Base-by-base conservation (phyloP, 2,113 vertebrate genomes). In the Galemys pyrenaicus region DNA sequence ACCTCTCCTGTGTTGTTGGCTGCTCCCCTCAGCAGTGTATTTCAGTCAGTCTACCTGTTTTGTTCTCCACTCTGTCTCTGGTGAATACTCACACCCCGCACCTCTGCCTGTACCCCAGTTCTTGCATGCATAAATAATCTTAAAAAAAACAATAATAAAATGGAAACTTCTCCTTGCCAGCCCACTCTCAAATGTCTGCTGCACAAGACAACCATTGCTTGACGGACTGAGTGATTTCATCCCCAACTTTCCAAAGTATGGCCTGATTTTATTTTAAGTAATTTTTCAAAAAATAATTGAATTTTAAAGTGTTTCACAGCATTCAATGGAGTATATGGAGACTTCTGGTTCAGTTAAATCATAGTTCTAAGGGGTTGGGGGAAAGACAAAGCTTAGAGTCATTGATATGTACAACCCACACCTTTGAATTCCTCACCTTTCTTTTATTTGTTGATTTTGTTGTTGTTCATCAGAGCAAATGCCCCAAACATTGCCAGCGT, bases 391-490 rank as follows among this genome's bases (percentile, higher is more conserved):
- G 5, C 80, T 78, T 82, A 70, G 54, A 71, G 77, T 32, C 44
- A 67, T 12, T 68, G 41, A 15, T 11, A 17, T 49, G 11, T 22
- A 46, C 9, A 32, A 28, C 12, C 28, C 10, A 73, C 41, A 51
- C 9, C 22, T 75, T 58, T 65, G 60, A 4, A 84, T 70, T 71
- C 75, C 30, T 60, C 0, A 30, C 9, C 2, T 77, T 37, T 71
- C 13, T 64, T 80, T 68, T 24, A 83, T 70, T 88, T 93, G 32
- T 92, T 28, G 16, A 78, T 79, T 88, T 93, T 32, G 58, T 58
- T 94, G 26, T 83, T 60, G 81, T 68, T 79, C 32, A 75, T 89
- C 56, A 65, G 93, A 96, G 65, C 22, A 16, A 91, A 75, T 46
- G 44, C 19, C 39, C 6, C 70, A 54, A 37, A 35, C 16, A 44